These are phyloP conservation scores for Cyclophora albipunctata DNA, from an alignment of 2,888 invertebrate genomes.

Conservation along the genomic window DNA sequence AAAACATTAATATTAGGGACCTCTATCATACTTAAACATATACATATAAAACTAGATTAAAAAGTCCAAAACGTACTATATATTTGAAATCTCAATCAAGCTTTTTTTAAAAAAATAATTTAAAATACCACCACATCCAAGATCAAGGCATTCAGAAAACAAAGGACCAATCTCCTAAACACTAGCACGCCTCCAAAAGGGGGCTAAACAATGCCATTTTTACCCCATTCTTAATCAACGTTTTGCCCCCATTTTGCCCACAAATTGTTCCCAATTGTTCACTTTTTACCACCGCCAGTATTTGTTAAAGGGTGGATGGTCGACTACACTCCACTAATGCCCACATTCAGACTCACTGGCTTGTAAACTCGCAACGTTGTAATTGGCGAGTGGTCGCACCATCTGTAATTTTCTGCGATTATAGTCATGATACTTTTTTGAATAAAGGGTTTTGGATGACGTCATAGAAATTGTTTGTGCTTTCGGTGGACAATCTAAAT, in stretches of 20 bases:
- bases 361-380: conserved; percentile 46
- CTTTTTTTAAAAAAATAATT: too few species aligned
- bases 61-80: too few species aligned
- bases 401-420: conserved; percentile 38
- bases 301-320: conserved; percentile 41
- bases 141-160: conserved; percentile 25
- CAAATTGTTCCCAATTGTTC: conserved; percentile 75
- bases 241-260: conserved; percentile 63
- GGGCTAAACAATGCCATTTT: conserved; percentile 54
- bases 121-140: not conserved
- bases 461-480: too few species aligned
- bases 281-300: conserved; percentile 65
- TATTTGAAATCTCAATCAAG: too few species aligned
- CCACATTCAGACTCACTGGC: conserved; percentile 55
- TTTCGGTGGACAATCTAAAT: too few species aligned
- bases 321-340: conserved; percentile 47
- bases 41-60: too few species aligned
- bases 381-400: conserved; percentile 36
- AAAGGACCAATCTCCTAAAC: conserved; percentile 39
- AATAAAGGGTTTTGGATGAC: too few species aligned
- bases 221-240: conserved; percentile 61
- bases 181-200: conserved; percentile 48
- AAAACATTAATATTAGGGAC: too few species aligned
- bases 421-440: conserved; percentile 12
- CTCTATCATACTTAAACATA: too few species aligned